These are phyloP conservation scores for Polymixis lichenea DNA, from an alignment of 2,888 invertebrate species.

Conservation along the genomic window DNA sequence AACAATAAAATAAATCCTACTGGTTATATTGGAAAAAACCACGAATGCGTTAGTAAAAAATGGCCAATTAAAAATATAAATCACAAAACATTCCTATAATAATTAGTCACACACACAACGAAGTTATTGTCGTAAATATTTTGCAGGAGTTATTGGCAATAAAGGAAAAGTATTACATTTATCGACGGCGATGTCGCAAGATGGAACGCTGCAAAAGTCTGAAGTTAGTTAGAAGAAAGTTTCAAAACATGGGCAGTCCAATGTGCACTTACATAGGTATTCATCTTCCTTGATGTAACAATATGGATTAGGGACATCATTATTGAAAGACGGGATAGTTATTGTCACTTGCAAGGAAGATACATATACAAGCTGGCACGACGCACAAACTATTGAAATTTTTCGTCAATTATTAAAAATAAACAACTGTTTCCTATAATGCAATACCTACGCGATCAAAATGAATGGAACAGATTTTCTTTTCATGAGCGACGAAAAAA, in stretches of 20 bases:
- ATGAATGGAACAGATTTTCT: too few relatives aligned
- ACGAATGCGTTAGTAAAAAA: conserved; percentile 29
- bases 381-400: too few relatives aligned
- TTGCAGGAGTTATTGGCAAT: conserved; percentile 30
- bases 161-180: conserved; percentile 24
- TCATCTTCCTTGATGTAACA: background rate
- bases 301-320: background rate
- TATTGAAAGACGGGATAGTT: background rate
- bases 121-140: conserved; percentile 21
- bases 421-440: too few relatives aligned
- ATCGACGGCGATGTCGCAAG: conserved; percentile 23
- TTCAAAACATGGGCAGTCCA: background rate
- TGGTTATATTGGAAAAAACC: background rate
- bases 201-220: conserved; percentile 23
- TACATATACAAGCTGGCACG: too few relatives aligned
- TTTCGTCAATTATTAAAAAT: too few relatives aligned
- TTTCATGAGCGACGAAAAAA: too few relatives aligned
- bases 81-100: conserved; percentile 3
- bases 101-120: background rate
- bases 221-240: background rate
- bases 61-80: conserved; percentile 34
- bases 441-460: too few relatives aligned
- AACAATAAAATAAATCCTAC: conserved; percentile 5
- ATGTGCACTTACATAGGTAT: background rate
- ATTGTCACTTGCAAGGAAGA: background rate